Percentiles rank a stretch among this genome's conserved stretches.
Evolutionary conservation across 2,113 vertebrate species (phyloP).

Genomic region (Carassius gibelio): DNA sequence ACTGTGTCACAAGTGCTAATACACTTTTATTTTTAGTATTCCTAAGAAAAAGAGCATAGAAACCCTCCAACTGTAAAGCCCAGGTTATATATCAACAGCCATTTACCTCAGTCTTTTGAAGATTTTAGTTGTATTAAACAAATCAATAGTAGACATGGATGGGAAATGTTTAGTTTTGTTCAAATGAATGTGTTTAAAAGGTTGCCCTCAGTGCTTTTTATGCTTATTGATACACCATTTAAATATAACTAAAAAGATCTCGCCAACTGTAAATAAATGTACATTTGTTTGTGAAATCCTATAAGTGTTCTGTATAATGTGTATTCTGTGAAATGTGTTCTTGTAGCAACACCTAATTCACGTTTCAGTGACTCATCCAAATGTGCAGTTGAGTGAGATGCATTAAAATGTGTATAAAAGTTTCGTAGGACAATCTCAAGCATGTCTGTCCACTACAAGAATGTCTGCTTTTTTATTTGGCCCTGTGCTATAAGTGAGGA

Average conservation of each 20-base stretch:
- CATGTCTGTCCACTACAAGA: not conserved
- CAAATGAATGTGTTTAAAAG: not conserved
- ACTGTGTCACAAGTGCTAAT: not conserved
- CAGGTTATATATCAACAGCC: not conserved
- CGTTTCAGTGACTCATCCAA: not conserved
- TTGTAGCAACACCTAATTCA: not conserved
- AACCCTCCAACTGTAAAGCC: not conserved
- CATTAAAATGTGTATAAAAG: not conserved
- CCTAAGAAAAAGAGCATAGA: not conserved
- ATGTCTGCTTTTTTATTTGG: not conserved
- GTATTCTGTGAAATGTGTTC: not conserved
- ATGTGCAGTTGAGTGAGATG: not conserved
- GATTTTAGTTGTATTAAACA: not conserved
- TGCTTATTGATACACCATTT: constrained; percentile 17
- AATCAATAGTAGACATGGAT: not conserved
- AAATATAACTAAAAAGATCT: not conserved
- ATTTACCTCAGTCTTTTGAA: not conserved
- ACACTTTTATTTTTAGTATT: constrained; percentile 13
- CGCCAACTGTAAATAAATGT: not conserved
- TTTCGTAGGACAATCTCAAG: not conserved
- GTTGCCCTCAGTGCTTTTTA: no score
- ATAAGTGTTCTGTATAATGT: not conserved
- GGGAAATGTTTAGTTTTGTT: not conserved
- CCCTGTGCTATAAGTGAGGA: not conserved
- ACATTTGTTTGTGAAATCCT: constrained; percentile 9